Evolutionary conservation across 2,797 vertebrate species (phyloP), one percentile per base, ranked within the genome.

Genomic region (Pipistrellus kuhlii): DNA sequence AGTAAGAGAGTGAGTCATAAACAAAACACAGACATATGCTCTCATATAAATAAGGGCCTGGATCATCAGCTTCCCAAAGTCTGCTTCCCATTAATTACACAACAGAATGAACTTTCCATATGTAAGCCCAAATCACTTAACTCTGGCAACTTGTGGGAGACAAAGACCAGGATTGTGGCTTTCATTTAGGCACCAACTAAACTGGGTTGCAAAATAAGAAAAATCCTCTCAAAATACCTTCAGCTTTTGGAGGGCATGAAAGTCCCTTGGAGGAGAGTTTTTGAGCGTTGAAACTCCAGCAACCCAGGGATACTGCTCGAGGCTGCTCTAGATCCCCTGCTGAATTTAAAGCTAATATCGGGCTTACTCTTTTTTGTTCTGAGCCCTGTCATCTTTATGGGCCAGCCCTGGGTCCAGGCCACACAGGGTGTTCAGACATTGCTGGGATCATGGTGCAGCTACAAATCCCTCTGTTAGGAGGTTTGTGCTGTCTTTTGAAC

Each of bases 31-130:
- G 98, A 97, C 98, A 98, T 98, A 98, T 98, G 98, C 95, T 97
- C 89, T 98, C 94, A 96, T 97, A 97, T 98, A 98, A 98, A 98
- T 98, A 98, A 97, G 97, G 96, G 97, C 97, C 96, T 97, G 96
- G 93, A 98, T 97, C 97, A 97, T 97, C 95, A 97, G 96, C 96
- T 97, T 98, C 97, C 97, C 96, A 72, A 97, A 96, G 96, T 96
- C 98, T 98, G 97, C 93, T 97, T 98, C 97, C 96, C 96, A 98
- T 98, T 98, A 98, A 98, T 98, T 98, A 97, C 86, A 97, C 97
- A 97, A 97, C 95, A 98, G 97, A 97, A 98, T 97, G 97, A 90
- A 97, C 97, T 98, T 98, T 98, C 98, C 97, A 98, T 98, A 98
- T 98, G 98, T 97, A 98, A 97, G 72, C 85, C 96, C 97, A 97